Conservation (phyloP, 2,797 vertebrate species). For the Takifugu ocellatus region DNA sequence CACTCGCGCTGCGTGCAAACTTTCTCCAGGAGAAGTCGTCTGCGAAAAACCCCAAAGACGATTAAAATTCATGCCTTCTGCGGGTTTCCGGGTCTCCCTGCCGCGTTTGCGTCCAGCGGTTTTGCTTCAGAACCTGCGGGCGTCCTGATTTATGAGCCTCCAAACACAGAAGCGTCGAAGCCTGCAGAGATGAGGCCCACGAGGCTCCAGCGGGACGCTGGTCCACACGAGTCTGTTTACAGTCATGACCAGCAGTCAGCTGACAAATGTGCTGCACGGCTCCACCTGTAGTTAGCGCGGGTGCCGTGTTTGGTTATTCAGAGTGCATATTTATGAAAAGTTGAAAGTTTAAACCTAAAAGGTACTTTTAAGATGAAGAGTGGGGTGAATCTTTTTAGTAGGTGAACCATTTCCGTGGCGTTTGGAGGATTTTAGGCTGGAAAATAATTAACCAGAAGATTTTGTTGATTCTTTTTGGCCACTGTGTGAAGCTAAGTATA, state of each 20-base stretch:
- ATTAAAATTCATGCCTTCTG: conserved; percentile 30
- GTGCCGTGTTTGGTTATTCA: neutral
- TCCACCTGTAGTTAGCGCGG: conserved; percentile 8
- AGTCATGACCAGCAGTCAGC: conserved; percentile 63
- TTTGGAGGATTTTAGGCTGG: conserved; percentile 1
- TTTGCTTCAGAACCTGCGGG: conserved; percentile 29
- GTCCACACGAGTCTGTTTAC: conserved; percentile 63
- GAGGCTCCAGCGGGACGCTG: conserved; percentile 20
- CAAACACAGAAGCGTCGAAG: conserved; percentile 45
- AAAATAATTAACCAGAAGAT: conserved; percentile 16
- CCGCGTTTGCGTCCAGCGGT: conserved; percentile 14
- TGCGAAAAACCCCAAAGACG: conserved; percentile 13
- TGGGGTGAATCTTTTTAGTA: neutral
- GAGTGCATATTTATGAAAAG: too few relatives aligned
- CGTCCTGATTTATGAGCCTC: conserved; percentile 36
- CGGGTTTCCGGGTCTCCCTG: conserved; percentile 16
- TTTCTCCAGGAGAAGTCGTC: conserved; percentile 13
- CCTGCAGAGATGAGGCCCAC: conserved; percentile 58
- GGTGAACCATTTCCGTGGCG: neutral
- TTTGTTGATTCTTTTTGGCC: conserved; percentile 47
- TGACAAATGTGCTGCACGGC: conserved; percentile 69
- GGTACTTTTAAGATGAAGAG: conserved; percentile 26
- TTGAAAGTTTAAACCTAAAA: neutral
- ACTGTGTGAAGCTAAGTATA: conserved; percentile 31
- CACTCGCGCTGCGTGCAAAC: conserved; percentile 34